Evolutionary conservation across 2,888 invertebrate species (phyloP), one percentile per base, ranked within the genome.

Genomic region (Busseola fusca): DNA sequence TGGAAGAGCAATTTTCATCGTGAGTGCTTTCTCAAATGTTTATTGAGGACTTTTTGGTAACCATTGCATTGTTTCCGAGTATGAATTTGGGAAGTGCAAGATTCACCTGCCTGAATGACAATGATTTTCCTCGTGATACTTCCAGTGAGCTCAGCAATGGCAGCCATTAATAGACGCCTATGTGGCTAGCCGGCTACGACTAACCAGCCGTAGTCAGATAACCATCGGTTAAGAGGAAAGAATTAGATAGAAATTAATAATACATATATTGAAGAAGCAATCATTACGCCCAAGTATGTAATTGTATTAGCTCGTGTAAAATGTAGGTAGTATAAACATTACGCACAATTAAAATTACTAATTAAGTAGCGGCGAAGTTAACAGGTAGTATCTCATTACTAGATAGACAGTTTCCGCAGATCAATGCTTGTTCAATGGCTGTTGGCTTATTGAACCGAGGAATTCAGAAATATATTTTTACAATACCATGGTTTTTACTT

Each of bases 401-500:
- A 57, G 64, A 57, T 77, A 64, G 71, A 77, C 66, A 57, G 65
- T 72, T 78, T 71, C 73, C 72, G 81, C 57, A 60, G 66, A 80
- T 70, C 58, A 50, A 68, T 45, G 37, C 21, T 71, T 57, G 18
- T 59, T 52, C 54, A 63, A 42, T 16, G 50, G 60, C 16, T 64
- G 25, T 66, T 64, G 34, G 21, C 5, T 21, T 56, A 18, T 64
- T 64, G 10, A 54, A 37, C 3, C 63, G 21, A 64, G 14, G 21
- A 58, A 21, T 59, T 40, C 6, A 30, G 6, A 42, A n/a, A 14
- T 18, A n/a, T n/a, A 18, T 27, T 63, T 48, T 50, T 14, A 37
- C 5, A 62, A 25, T 25, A 48, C 9, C 37, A 34, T 27, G 1
- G 5, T 52, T 70, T 30, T 58, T 12, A 42, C 21, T 30, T 25